These are phyloP conservation scores for Protobothrops mucrosquamatus DNA, from an alignment of 2,113 vertebrate species.

Conservation along the genomic window DNA sequence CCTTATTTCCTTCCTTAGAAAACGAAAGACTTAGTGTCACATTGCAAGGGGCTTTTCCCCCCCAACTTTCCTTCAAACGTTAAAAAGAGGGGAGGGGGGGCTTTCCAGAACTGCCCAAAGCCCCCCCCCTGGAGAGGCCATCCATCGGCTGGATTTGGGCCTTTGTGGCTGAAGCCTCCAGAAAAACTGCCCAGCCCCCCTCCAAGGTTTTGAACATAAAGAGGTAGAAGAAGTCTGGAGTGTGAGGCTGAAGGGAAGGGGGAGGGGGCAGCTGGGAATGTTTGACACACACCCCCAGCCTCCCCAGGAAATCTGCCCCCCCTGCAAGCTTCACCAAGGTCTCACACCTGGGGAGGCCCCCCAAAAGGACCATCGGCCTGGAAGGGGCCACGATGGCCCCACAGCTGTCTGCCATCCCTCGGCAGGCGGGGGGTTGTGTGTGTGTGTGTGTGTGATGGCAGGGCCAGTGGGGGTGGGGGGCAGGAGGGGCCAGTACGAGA, in stretches of 20 bases:
- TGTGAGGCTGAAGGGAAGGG: not conserved
- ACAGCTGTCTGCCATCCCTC: too few species aligned
- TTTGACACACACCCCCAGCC: not conserved
- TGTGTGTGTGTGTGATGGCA: too few species aligned
- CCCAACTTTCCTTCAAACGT: not conserved
- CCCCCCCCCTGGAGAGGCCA: not conserved
- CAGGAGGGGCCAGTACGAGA: not conserved
- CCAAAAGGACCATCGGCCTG: not conserved
- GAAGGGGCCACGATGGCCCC: not conserved
- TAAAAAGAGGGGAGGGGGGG: not conserved
- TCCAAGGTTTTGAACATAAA: not conserved
- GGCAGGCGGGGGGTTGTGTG: too few species aligned
- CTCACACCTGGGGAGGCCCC: not conserved
- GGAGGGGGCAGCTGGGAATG: not conserved
- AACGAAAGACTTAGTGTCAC: not conserved
- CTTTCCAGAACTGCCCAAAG: not conserved
- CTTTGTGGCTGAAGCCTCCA: not conserved
- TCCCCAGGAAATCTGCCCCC: not conserved
- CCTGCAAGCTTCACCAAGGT: not conserved
- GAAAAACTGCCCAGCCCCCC: not conserved
- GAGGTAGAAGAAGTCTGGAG: conserved; percentile 19
- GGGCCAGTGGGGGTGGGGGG: fast-evolving
- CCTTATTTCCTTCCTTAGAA: not conserved
- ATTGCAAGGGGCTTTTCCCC: not conserved
- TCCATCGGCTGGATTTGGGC: not conserved